phyloP scores from a whole-genome alignment of 2,888 invertebrate genomes.

The Sturmia bella region DNA sequence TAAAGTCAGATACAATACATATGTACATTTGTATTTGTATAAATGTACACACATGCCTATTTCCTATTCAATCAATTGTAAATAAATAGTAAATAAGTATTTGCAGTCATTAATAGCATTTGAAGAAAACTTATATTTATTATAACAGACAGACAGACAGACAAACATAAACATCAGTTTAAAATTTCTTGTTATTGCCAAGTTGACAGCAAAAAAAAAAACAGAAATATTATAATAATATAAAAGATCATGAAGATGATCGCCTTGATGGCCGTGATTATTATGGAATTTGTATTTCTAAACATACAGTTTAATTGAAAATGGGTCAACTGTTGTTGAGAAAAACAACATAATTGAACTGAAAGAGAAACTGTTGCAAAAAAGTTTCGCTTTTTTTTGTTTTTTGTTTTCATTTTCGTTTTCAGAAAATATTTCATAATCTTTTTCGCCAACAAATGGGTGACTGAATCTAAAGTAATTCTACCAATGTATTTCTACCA shows the following conservation, averaged over 20 bases:
- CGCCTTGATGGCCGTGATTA: constrained; percentile 43
- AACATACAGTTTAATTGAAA: constrained; percentile 27
- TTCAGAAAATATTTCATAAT: constrained; percentile 11
- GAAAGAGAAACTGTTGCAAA: constrained; percentile 50
- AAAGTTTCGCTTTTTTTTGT: constrained; percentile 40
- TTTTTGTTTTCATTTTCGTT: constrained; percentile 4
- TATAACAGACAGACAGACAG: too few relatives aligned
- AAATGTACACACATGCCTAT: background rate
- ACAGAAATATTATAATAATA: background rate
- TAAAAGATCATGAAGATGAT: constrained; percentile 40
- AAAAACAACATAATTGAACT: constrained; percentile 46
- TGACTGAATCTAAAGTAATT: too few relatives aligned
- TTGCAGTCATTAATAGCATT: constrained; percentile 25
- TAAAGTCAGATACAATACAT: background rate
- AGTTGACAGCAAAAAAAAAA: constrained; percentile 37
- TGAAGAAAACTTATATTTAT: constrained; percentile 51
- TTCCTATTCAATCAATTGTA: background rate
- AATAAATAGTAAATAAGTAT: background rate
- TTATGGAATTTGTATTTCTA: constrained; percentile 36
- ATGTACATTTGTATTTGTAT: background rate
- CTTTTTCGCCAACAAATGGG: too few relatives aligned
- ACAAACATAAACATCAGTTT: constrained; percentile 57
- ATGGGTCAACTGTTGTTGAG: constrained; percentile 44
- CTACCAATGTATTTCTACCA: too few relatives aligned
- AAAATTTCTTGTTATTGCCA: constrained; percentile 32